Percentiles rank a stretch among this genome's conserved stretches.
Evolutionary conservation across 2,888 invertebrate genomes (phyloP).

Genomic region (Pyrochroa serraticornis): DNA sequence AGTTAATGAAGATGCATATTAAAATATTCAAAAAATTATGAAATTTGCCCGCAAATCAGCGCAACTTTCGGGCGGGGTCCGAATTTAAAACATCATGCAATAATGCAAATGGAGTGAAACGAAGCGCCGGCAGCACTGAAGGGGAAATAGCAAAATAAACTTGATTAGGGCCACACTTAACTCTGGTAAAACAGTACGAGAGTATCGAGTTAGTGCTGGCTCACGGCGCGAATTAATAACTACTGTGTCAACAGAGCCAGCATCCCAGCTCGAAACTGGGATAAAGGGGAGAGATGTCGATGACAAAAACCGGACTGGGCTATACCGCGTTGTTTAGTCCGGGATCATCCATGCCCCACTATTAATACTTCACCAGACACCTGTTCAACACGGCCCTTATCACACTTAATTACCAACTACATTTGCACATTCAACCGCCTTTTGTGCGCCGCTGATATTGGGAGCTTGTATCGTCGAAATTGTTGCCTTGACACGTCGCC

Average conservation of each 20-base stretch:
- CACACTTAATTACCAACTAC: slow-evolving; percentile 33
- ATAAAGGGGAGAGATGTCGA: background rate
- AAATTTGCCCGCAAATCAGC: too few relatives aligned
- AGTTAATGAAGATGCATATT: too few relatives aligned
- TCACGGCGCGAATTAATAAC: slow-evolving; percentile 41
- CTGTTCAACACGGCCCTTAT: slow-evolving; percentile 33
- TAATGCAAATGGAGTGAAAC: slow-evolving; percentile 17
- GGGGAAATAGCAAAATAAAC: slow-evolving; percentile 36
- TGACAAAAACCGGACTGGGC: slow-evolving; percentile 19
- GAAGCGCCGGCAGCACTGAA: background rate
- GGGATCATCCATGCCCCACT: slow-evolving; percentile 29
- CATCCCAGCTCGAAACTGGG: slow-evolving; percentile 10
- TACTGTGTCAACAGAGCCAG: slow-evolving; percentile 39
- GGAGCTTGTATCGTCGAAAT: slow-evolving; percentile 2
- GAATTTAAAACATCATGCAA: slow-evolving; percentile 11
- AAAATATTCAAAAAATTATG: too few relatives aligned
- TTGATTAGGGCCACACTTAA: slow-evolving; percentile 43
- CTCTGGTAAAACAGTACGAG: slow-evolving; percentile 40
- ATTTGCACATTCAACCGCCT: slow-evolving; percentile 28
- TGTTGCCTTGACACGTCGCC: slow-evolving; percentile 8
- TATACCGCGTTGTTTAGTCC: slow-evolving; percentile 23
- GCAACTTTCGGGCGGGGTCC: too few relatives aligned
- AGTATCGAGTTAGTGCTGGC: slow-evolving; percentile 38
- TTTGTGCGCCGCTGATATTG: slow-evolving; percentile 7
- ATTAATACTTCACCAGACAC: slow-evolving; percentile 38